Percentiles rank a stretch among this genome's conserved stretches.
Conservation (phyloP, 2,797 vertebrate genomes). For the Delichon dasypus region DNA sequence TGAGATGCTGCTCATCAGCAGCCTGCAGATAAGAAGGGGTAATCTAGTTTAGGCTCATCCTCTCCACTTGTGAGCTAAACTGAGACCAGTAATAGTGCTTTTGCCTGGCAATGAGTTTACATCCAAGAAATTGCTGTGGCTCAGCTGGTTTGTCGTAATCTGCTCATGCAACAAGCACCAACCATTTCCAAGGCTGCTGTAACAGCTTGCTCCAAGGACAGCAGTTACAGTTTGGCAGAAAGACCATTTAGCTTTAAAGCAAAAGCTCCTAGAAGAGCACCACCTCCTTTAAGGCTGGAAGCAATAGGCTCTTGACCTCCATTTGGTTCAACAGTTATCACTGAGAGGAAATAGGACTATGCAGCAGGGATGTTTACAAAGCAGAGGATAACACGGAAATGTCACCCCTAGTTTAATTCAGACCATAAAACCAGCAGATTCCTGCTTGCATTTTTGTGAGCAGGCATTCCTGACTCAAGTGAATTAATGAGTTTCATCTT, state of each 20-base stretch:
- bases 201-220: neutral
- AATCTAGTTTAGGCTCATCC: conserved; percentile 3
- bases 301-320: conserved; percentile 18
- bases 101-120: neutral
- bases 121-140: neutral
- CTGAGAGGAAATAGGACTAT: neutral
- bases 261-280: neutral
- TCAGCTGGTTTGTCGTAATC: conserved; percentile 4
- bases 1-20: neutral
- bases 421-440: neutral
- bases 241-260: neutral
- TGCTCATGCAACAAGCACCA: neutral
- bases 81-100: neutral
- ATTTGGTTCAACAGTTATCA: neutral
- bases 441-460: neutral
- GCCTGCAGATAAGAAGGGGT: neutral
- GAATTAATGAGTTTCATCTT: conserved; percentile 29
- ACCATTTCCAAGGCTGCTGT: neutral
- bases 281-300: neutral
- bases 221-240: neutral
- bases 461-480: neutral
- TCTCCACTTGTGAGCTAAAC: neutral
- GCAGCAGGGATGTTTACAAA: neutral
- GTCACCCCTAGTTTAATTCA: neutral
- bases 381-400: neutral